phyloP scores from a whole-genome alignment of 1,140 invertebrate genomes.

The Bradysia coprophila region DNA sequence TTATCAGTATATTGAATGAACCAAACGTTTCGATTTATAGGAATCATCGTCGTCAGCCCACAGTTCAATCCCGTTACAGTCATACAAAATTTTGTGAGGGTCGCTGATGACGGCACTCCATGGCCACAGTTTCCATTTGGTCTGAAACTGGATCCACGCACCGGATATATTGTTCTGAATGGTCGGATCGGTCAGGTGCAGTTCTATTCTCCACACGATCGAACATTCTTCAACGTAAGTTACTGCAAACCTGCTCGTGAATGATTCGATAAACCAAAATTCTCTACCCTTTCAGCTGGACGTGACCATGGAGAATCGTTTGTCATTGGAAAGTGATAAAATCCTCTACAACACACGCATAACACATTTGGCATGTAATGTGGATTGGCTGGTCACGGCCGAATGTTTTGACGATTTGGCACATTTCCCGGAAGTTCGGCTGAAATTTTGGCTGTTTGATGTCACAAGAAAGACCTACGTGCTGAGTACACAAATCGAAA shows the following conservation, averaged over 20 bases:
- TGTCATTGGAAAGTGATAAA: conserved; percentile 37
- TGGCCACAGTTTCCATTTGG: conserved; percentile 34
- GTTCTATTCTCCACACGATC: conserved; percentile 49
- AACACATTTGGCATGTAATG: conserved; percentile 41
- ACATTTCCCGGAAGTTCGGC: conserved; percentile 37
- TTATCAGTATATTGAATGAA: too few relatives aligned
- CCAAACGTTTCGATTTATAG: too few relatives aligned
- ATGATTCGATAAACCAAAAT: too few relatives aligned
- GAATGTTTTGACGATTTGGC: conserved; percentile 42
- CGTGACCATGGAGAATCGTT: conserved; percentile 50
- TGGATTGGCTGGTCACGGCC: conserved; percentile 58
- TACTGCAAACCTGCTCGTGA: not conserved
- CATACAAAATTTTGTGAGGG: conserved; percentile 50
- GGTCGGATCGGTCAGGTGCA: conserved; percentile 61
- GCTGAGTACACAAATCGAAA: conserved; percentile 53
- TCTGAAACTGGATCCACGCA: conserved; percentile 42
- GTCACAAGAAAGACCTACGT: conserved; percentile 32
- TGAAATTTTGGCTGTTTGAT: conserved; percentile 68
- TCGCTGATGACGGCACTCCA: conserved; percentile 23
- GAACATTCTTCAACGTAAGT: conserved; percentile 55
- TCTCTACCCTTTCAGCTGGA: conserved; percentile 55
- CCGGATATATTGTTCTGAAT: conserved; percentile 50
- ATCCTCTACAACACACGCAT: conserved; percentile 49
- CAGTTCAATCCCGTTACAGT: conserved; percentile 33
- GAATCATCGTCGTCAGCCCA: conserved; percentile 46